phyloP scores from a whole-genome alignment of 2,797 vertebrate genomes.

The Lindbergichthys nudifrons region DNA sequence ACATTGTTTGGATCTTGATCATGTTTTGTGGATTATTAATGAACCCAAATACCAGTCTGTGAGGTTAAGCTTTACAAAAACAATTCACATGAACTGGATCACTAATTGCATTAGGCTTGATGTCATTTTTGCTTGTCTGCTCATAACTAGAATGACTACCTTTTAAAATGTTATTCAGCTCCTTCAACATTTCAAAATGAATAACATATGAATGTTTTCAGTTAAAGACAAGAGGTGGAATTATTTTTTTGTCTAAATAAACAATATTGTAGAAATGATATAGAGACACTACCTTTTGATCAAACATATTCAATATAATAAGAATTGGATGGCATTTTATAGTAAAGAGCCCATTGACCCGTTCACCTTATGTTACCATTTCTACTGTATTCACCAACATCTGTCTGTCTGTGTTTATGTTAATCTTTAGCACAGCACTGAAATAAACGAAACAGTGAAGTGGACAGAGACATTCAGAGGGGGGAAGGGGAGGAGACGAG shows the following conservation, averaged over 20 bases:
- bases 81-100: background rate
- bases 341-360: background rate
- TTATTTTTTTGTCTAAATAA: background rate
- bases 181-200: background rate
- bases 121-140: too few species aligned
- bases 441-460: background rate
- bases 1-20: background rate
- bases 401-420: background rate
- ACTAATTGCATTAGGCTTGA: too few species aligned
- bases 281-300: background rate
- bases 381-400: too few species aligned
- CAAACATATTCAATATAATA: background rate
- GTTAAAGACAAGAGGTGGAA: background rate
- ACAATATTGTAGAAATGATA: background rate
- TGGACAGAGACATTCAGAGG: background rate
- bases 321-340: background rate
- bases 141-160: too few species aligned
- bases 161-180: background rate
- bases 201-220: background rate
- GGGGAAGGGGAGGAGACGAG: background rate
- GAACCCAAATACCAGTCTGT: background rate
- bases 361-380: too few species aligned
- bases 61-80: background rate
- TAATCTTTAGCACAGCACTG: background rate
- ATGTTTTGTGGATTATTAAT: background rate